Percentiles rank a stretch among this genome's conserved stretches.
These are phyloP conservation scores for Emydocephalus ijimae DNA, from an alignment of 2,113 vertebrate genomes.

Conservation along the genomic window DNA sequence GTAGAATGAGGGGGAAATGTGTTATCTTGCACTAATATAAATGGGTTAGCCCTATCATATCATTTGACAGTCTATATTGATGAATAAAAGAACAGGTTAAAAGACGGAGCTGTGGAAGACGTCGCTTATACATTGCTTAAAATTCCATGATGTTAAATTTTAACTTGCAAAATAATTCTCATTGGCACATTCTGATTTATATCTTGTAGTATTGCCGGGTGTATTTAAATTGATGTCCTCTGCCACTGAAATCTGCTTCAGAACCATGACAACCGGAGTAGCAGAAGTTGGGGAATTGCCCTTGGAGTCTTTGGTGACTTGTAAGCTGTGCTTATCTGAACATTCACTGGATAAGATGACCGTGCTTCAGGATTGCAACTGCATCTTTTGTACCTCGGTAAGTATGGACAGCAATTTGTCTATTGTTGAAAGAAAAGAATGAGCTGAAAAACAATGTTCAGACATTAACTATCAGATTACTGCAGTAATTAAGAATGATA, in stretches of 20 bases:
- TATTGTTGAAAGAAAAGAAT: not conserved
- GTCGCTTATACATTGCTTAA: not conserved
- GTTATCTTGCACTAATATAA: not conserved
- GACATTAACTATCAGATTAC: not conserved
- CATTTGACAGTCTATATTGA: not conserved
- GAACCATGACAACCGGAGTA: constrained; percentile 71
- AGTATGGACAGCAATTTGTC: constrained; percentile 35
- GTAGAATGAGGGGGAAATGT: not conserved
- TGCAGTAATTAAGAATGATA: not conserved
- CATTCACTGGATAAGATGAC: constrained; percentile 78
- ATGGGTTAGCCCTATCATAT: not conserved
- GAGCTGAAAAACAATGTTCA: not conserved
- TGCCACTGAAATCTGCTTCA: constrained; percentile 41
- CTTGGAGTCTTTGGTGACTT: constrained; percentile 71
- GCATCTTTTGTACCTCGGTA: constrained; percentile 87
- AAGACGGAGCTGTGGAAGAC: not conserved
- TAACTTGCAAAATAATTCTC: not conserved
- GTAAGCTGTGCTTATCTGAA: constrained; percentile 90
- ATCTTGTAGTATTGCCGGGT: constrained; percentile 40
- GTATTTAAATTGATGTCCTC: constrained; percentile 55
- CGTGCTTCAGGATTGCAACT: constrained; percentile 82
- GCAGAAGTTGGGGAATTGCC: constrained; percentile 59
- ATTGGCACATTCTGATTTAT: constrained; percentile 14
- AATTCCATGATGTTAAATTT: not conserved
- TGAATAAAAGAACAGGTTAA: not conserved